Conservation (phyloP, 2,888 invertebrate genomes). For the Carterocephalus palaemon region DNA sequence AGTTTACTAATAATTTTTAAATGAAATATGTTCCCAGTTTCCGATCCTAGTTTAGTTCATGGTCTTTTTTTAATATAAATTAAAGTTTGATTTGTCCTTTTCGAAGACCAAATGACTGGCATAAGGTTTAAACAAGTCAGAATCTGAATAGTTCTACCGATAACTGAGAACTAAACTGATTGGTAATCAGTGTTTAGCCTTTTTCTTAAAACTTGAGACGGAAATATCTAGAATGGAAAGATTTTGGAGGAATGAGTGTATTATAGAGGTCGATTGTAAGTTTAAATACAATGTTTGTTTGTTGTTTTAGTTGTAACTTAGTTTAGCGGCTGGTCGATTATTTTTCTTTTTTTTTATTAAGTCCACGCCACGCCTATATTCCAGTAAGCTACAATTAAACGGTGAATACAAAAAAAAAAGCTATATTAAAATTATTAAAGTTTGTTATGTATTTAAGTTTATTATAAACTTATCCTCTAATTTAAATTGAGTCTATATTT, state of each 20-base stretch:
- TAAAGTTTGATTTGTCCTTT: conserved; percentile 7
- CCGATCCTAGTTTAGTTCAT: no score
- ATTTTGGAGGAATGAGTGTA: conserved; percentile 51
- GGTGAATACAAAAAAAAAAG: conserved; percentile 16
- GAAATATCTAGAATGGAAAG: not conserved
- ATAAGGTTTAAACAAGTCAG: not conserved
- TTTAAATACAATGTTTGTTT: conserved; percentile 52
- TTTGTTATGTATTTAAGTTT: conserved; percentile 13
- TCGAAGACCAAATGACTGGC: conserved; percentile 10
- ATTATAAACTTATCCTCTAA: not conserved
- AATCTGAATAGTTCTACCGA: conserved; percentile 3
- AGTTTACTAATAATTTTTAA: no score
- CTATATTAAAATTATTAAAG: conserved; percentile 1
- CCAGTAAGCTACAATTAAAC: conserved; percentile 4
- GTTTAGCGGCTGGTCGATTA: conserved; percentile 42
- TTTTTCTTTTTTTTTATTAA: conserved; percentile 31
- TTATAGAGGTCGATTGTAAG: conserved; percentile 59
- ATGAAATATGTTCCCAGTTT: no score
- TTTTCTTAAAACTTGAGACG: not conserved
- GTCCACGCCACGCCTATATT: conserved; percentile 12
- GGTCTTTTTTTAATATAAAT: no score
- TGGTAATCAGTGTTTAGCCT: not conserved
- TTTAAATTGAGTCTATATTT: no score
- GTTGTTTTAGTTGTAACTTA: conserved; percentile 61
- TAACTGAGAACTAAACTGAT: conserved; percentile 6